Conservation (phyloP, 1,140 invertebrate genomes). For the Drosophila kohkoa region DNA sequence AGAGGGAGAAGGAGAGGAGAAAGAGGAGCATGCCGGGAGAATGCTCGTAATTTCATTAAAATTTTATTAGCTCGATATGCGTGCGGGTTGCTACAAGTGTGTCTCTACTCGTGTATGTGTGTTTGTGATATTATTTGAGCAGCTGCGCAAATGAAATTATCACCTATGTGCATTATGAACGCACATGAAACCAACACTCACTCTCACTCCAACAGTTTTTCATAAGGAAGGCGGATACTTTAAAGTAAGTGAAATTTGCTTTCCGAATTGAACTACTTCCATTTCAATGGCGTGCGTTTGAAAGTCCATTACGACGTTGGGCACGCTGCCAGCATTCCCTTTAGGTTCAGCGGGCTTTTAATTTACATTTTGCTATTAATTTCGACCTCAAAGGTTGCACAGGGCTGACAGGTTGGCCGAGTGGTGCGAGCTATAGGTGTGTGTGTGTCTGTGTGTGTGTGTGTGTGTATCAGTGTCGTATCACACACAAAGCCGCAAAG, state of each 20-base stretch:
- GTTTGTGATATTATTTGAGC: constrained; percentile 62
- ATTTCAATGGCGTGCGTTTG: constrained; percentile 2
- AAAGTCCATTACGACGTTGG: constrained; percentile 33
- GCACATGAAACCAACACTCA: constrained; percentile 43
- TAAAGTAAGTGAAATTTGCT: constrained; percentile 31
- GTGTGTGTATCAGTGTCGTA: constrained; percentile 62
- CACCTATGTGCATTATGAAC: constrained; percentile 71
- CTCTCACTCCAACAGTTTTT: background rate
- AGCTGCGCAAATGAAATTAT: constrained; percentile 77
- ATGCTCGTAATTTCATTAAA: constrained; percentile 80
- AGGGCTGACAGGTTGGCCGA: constrained; percentile 1
- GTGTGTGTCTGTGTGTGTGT: no score
- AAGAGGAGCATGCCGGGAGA: constrained; percentile 28
- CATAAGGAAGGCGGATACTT: background rate
- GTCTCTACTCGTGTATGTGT: background rate
- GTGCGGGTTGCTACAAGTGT: constrained; percentile 39
- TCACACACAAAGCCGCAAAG: constrained; percentile 75
- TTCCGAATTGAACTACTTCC: constrained; percentile 33
- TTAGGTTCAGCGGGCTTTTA: constrained; percentile 60
- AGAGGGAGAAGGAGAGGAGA: background rate
- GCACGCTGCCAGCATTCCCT: constrained; percentile 26
- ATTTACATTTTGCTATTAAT: constrained; percentile 81
- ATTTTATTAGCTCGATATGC: constrained; percentile 78
- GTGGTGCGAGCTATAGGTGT: background rate
- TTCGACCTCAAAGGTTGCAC: constrained; percentile 69